A percentile compares a stretch with the other conserved stretches of the same genome.
phyloP scores from a whole-genome alignment of 2,888 invertebrate genomes.

The Siphlonurus alternatus region DNA sequence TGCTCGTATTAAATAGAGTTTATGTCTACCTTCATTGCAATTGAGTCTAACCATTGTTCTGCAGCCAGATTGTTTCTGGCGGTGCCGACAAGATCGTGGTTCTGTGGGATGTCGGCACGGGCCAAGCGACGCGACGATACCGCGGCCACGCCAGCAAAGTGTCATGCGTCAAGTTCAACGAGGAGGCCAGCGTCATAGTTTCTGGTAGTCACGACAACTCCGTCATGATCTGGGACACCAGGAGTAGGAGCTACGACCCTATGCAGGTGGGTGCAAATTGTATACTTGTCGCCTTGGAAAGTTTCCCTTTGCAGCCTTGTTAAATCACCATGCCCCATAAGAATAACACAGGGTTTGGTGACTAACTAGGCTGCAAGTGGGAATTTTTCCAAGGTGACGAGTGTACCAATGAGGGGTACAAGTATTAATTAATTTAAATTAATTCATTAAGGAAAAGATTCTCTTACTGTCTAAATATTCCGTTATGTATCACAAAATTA shows the following conservation, averaged over 20 bases:
- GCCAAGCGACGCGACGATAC: slow-evolving; percentile 63
- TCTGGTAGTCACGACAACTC: slow-evolving; percentile 91
- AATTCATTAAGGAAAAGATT: background rate
- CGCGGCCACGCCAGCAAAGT: slow-evolving; percentile 79
- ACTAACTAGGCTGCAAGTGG: too few relatives aligned
- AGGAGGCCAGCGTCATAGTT: slow-evolving; percentile 80
- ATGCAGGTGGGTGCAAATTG: slow-evolving; percentile 39
- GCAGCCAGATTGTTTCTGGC: slow-evolving; percentile 68
- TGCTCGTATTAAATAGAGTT: too few relatives aligned
- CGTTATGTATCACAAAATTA: too few relatives aligned
- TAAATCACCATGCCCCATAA: too few relatives aligned
- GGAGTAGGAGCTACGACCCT: slow-evolving; percentile 48
- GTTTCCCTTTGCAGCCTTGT: too few relatives aligned
- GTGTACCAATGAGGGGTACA: background rate
- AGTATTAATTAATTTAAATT: background rate
- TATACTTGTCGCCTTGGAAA: too few relatives aligned
- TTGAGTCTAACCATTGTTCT: too few relatives aligned
- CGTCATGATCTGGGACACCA: slow-evolving; percentile 80
- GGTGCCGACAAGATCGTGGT: slow-evolving; percentile 88
- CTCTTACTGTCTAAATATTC: too few relatives aligned
- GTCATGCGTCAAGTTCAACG: slow-evolving; percentile 77
- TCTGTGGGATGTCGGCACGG: slow-evolving; percentile 90
- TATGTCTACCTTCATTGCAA: too few relatives aligned
- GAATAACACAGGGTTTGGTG: too few relatives aligned
- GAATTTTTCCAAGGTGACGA: too few relatives aligned